Base-by-base conservation (phyloP, 2,797 vertebrate genomes). In the Scolopax bukidnonensis region DNA sequence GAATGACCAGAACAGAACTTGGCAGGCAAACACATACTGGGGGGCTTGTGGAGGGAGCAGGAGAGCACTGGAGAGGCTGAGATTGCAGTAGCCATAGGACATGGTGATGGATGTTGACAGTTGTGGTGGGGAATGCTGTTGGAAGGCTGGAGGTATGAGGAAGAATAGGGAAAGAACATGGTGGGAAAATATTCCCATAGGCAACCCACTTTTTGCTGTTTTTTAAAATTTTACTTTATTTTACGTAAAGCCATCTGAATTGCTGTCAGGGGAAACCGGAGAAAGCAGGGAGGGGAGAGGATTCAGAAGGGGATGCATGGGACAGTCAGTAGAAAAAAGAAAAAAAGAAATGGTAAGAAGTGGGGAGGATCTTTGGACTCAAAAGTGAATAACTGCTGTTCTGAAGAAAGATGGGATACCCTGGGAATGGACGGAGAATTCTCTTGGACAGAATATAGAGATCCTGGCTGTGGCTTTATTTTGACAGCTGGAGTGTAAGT, bases 251-350 rank as follows among this genome's bases (percentile, higher is more conserved):
- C 32, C 8, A 19, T 50, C 43, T 75, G 33, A 71, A 11, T 45
- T 86, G 23, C 50, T 86, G 16, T 53, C 19, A 67, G 60, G 17
- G 21, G 10, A 38, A 16, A 23, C 40, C 6, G 12, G 15, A 14
- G 51, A 10, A 59, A 87, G 36, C 88, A 71, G 13, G 24, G 9
- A 83, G 6, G 15, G 28, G 25, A 57, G 16, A 70, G 21, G 25
- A 56, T 64, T 81, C 53, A 50, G 17, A 23, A 57, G 17, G 17
- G 12, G n/a, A 57, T 41, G 4, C 54, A 16, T 0, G 0, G 17
- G 48, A 54, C 4, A 50, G 8, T 63, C 14, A 50, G 8, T 4
- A 80, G 12, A 11, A 50, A 54, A 54, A 51, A 28, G 8, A 30
- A 28, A 10, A 45, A 67, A 12, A 59, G 54, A 6, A 0, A 9